Percentiles rank a stretch among this genome's conserved stretches.
Conservation (phyloP, 2,797 vertebrate species). For the Crax fasciolata region DNA sequence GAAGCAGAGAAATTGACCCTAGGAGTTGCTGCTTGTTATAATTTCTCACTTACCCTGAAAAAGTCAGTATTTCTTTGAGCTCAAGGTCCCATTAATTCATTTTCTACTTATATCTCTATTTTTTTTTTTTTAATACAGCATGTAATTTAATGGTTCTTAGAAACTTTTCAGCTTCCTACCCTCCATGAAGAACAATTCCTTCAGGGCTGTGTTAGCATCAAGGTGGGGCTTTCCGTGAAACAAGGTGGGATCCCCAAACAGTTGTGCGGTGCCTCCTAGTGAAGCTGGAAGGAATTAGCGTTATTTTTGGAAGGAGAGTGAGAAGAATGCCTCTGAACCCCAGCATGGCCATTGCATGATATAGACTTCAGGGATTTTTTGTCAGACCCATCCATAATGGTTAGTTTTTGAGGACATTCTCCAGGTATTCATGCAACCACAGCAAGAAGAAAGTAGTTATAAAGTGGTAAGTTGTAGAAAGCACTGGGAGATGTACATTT, state of each 20-base stretch:
- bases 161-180: neutral
- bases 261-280: neutral
- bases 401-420: neutral
- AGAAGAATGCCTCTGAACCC: neutral
- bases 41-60: neutral
- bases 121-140: neutral
- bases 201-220: neutral
- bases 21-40: fast-evolving
- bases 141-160: neutral
- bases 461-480: neutral
- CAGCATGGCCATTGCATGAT: neutral
- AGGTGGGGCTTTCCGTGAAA: neutral
- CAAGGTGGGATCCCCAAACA: neutral
- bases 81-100: neutral
- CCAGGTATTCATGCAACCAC: neutral
- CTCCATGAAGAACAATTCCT: neutral
- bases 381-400: too few species aligned
- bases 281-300: neutral
- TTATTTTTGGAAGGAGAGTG: neutral
- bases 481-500: neutral
- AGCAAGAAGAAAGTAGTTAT: neutral
- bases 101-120: neutral
- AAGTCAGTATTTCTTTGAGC: neutral
- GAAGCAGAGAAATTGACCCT: neutral
- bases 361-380: fast-evolving